Evolutionary conservation across 1,140 invertebrate genomes (phyloP).

Genomic region (Drosophila nebulosa): DNA sequence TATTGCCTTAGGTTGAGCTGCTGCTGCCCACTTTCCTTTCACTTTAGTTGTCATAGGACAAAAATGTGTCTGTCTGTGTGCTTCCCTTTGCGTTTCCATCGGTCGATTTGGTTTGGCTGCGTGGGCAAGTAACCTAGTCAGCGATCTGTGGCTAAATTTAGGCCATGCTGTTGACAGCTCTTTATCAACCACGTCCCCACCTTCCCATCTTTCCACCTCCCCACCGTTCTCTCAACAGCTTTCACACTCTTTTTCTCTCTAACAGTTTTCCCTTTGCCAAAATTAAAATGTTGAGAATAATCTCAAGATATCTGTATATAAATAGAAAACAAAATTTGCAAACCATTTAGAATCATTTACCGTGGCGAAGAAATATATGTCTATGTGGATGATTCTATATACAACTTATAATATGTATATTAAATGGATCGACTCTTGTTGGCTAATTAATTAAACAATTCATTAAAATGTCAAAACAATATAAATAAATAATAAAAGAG

Average conservation of each 20-base stretch:
- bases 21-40: not conserved
- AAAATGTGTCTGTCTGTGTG: not conserved
- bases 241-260: too few species aligned
- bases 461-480: conserved; percentile 58
- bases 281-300: not conserved
- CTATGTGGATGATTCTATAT: too few species aligned
- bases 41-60: not conserved
- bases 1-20: not conserved
- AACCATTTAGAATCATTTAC: conserved; percentile 10
- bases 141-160: conserved; percentile 37
- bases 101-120: not conserved
- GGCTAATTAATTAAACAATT: conserved; percentile 61
- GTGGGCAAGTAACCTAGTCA: conserved; percentile 6
- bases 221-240: not conserved
- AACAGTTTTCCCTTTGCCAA: not conserved
- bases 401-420: not conserved
- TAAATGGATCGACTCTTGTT: not conserved
- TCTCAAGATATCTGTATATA: conserved; percentile 2
- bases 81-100: not conserved
- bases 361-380: not conserved
- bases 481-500: conserved; percentile 9
- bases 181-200: not conserved
- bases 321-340: not conserved
- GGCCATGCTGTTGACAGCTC: conserved; percentile 39
- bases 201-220: not conserved